These are phyloP conservation scores for Charina bottae DNA, from an alignment of 2,113 vertebrate genomes.

Conservation along the genomic window DNA sequence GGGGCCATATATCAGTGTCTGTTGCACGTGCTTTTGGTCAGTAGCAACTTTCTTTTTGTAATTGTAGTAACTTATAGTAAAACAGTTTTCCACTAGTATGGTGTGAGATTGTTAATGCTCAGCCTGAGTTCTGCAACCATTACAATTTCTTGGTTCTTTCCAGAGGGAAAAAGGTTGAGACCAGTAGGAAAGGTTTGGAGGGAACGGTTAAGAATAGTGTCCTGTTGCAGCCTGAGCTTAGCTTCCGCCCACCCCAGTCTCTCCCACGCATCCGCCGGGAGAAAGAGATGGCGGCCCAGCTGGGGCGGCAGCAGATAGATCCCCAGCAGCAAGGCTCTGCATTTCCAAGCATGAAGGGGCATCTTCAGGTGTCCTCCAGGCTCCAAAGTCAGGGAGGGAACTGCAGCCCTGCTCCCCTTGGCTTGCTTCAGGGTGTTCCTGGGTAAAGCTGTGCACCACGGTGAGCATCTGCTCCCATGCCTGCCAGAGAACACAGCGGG, in stretches of 20 bases:
- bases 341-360: too few species aligned
- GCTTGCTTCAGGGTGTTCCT: not conserved
- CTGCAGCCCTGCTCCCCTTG: not conserved
- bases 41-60: too few species aligned
- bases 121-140: too few species aligned
- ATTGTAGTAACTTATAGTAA: too few species aligned
- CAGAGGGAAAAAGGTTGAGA: not conserved
- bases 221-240: not conserved
- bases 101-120: too few species aligned
- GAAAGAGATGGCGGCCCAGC: not conserved
- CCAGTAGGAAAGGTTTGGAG: not conserved
- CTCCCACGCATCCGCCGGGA: not conserved
- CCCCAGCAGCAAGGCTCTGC: not conserved
- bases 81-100: too few species aligned
- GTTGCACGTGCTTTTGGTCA: too few species aligned
- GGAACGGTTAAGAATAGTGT: not conserved
- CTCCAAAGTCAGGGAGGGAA: not conserved
- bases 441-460: not conserved
- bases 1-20: too few species aligned
- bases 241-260: not conserved
- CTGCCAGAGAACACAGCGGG: not conserved
- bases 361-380: not conserved
- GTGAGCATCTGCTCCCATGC: not conserved
- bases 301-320: not conserved
- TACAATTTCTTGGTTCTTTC: not conserved